Percentiles rank a stretch among this genome's conserved stretches.
Conservation (phyloP, 2,888 invertebrate genomes). For the Hydrotaea cyrtoneurina region DNA sequence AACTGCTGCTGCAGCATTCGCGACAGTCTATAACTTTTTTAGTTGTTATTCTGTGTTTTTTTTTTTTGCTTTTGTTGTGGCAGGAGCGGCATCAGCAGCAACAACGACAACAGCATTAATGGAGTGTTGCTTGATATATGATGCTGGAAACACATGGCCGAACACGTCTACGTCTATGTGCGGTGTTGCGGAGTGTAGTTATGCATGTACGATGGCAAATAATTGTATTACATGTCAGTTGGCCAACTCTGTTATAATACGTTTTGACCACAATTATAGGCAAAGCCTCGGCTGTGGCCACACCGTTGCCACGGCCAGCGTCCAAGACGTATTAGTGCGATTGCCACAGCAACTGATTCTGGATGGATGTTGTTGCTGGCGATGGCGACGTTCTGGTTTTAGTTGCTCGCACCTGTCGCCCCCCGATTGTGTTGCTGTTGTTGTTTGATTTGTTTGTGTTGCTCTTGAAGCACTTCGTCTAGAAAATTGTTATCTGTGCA, state of each 20-base stretch:
- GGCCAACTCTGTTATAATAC: slow-evolving; percentile 53
- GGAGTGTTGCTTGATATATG: slow-evolving; percentile 59
- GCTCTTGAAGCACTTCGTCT: background rate
- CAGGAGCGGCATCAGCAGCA: slow-evolving; percentile 18
- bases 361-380: background rate
- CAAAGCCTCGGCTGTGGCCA: background rate
- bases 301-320: background rate
- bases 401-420: slow-evolving; percentile 34
- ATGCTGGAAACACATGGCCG: slow-evolving; percentile 54
- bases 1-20: background rate
- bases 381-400: slow-evolving; percentile 48
- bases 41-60: background rate
- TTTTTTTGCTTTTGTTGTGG: background rate
- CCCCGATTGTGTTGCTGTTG: background rate
- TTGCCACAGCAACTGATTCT: slow-evolving; percentile 4
- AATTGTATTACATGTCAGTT: slow-evolving; percentile 61
- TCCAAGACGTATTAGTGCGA: background rate
- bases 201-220: slow-evolving; percentile 58
- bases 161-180: slow-evolving; percentile 45
- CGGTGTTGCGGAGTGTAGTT: slow-evolving; percentile 19
- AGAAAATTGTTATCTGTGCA: slow-evolving; percentile 27
- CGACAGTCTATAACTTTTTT: background rate
- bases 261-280: slow-evolving; percentile 61
- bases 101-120: slow-evolving; percentile 10
- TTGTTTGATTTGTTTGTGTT: slow-evolving; percentile 24